Conservation (phyloP, 2,888 invertebrate species). For the Sarcophaga rosellei region DNA sequence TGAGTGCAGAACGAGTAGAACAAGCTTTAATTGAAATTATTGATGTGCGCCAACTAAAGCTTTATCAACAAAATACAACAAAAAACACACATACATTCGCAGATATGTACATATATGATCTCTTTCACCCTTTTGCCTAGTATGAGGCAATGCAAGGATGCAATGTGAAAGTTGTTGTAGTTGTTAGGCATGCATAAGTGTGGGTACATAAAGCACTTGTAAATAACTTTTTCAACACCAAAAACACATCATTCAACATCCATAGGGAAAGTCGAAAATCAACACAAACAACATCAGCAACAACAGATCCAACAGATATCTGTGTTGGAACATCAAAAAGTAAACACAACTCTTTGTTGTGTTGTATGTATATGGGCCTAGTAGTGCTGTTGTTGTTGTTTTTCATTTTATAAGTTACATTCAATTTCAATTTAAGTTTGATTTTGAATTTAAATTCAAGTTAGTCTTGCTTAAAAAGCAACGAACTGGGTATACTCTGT, state of each 20-base stretch:
- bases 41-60: conserved; percentile 33
- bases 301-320: conserved; percentile 6
- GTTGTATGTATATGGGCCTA: neutral
- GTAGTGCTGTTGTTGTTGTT: conserved; percentile 8
- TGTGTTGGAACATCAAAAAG: neutral
- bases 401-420: conserved; percentile 28
- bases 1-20: conserved; percentile 1
- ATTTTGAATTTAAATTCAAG: neutral
- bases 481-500: neutral
- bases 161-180: too few relatives aligned
- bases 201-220: conserved; percentile 52
- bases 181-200: neutral
- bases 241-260: conserved; percentile 48
- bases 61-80: conserved; percentile 17
- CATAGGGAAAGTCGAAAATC: conserved; percentile 48
- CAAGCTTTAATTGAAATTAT: conserved; percentile 54
- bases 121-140: neutral
- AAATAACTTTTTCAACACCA: conserved; percentile 68
- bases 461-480: neutral
- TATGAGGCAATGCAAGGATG: too few relatives aligned
- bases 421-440: conserved; percentile 19
- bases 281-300: conserved; percentile 26
- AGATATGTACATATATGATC: neutral
- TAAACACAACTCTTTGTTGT: too few relatives aligned
- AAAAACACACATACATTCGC: neutral